A percentile compares a stretch with the other conserved stretches of the same genome.
Evolutionary conservation across 2,888 invertebrate genomes (phyloP).

Genomic region (Nomada ferruginata): DNA sequence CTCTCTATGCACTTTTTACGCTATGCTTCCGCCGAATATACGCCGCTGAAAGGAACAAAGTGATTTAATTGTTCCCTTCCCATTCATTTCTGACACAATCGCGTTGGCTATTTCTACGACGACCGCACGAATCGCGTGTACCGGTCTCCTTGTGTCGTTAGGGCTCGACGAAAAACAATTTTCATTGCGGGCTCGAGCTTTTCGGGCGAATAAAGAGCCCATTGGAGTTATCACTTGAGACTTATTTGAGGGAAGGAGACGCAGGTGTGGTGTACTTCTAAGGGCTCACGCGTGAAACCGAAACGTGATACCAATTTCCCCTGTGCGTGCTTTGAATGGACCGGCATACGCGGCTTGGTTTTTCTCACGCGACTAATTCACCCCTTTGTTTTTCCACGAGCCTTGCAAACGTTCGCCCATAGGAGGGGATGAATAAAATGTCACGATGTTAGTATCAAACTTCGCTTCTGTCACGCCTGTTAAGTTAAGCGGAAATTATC

Average conservation of each 20-base stretch:
- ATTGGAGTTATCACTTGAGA: not conserved
- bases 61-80: slow-evolving; percentile 52
- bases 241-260: slow-evolving; percentile 13
- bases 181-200: not conserved
- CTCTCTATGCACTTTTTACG: slow-evolving; percentile 39
- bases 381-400: slow-evolving; percentile 25
- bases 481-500: not conserved
- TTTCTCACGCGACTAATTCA: slow-evolving; percentile 53
- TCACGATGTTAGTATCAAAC: not conserved
- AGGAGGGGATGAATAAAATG: not conserved
- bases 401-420: not conserved
- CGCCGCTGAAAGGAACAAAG: slow-evolving; percentile 40
- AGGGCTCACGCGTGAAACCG: slow-evolving; percentile 40
- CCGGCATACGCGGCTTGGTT: slow-evolving; percentile 53
- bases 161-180: not conserved
- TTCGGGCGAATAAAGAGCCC: not conserved
- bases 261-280: slow-evolving; percentile 20
- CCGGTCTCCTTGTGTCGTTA: no score
- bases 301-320: slow-evolving; percentile 58
- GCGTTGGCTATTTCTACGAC: slow-evolving; percentile 38
- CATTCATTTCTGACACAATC: slow-evolving; percentile 42
- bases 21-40: slow-evolving; percentile 22
- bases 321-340: slow-evolving; percentile 56
- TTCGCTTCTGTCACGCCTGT: no score
- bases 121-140: not conserved